Evolutionary conservation across 2,888 invertebrate genomes (phyloP), one percentile per base, ranked within the genome.

Genomic region (Drosophila cognata): DNA sequence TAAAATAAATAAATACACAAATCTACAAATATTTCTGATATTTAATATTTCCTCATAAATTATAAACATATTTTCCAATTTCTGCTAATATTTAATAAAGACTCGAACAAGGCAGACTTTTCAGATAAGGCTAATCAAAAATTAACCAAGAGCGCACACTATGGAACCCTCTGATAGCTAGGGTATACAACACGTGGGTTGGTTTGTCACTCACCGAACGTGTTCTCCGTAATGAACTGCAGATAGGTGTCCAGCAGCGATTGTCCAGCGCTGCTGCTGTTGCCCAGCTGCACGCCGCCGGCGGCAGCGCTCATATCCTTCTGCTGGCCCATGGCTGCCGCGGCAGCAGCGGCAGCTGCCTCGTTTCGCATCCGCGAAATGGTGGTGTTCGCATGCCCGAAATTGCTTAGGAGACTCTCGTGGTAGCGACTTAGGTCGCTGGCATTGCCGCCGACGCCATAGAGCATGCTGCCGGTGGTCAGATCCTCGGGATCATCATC

Each of bases 191-290:
- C 5, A 33, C 8, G 13, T 8, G 4, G 4, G 21, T 33, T 33
- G 43, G 4, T 2, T 4, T 33, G 25, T 0, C 18, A 84, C 94
- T 94, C 92, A 94, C 96, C 95, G 73, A 96, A 95, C 59, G 96
- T 96, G 91, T 96, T 97, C 92, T 97, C 97, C 3, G 97, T 96
- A 89, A 98, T 97, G 89, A 97, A 96, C 92, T 98, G 97, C 73
- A 98, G 94, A 92, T 98, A 98, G 18, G 97, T 97, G 92, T 98
- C 97, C 73, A 98, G 94, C 66, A 98, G 95, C 4, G 97, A 96
- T 6, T 96, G 96, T 52, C 96, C 95, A 60, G 96, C 95, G 72
- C 96, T 94, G 7, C 95, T 91, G 79, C 87, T 91, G 16, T 95
- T 95, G 43, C 95, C 95, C 91, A 96, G 94, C 71, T 96, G 96